Percentiles rank a stretch among this genome's conserved stretches.
These are phyloP conservation scores for Salvelinus namaycush DNA, from an alignment of 2,113 vertebrate genomes.

Conservation along the genomic window DNA sequence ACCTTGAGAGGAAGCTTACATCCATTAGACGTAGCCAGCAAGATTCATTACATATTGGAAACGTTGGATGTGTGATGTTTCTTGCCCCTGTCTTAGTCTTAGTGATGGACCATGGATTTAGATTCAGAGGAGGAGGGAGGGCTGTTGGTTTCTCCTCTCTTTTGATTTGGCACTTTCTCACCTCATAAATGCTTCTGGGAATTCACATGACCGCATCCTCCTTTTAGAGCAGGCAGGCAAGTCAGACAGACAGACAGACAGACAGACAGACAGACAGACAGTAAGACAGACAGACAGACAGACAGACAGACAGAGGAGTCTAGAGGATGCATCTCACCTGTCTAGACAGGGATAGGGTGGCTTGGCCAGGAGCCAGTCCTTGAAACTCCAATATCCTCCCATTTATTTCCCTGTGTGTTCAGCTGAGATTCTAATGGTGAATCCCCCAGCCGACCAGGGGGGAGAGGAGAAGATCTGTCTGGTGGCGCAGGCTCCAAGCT, in stretches of 20 bases:
- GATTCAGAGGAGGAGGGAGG: neutral
- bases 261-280: neutral
- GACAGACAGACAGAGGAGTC: neutral
- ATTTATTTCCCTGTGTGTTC: slow-evolving; percentile 4
- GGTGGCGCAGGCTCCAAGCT: neutral
- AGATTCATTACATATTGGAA: slow-evolving; percentile 40
- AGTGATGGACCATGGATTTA: neutral
- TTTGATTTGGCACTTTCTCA: neutral
- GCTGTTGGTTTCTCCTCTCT: neutral
- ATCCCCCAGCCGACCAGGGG: slow-evolving; percentile 1
- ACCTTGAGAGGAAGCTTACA: slow-evolving; percentile 46
- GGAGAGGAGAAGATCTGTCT: neutral
- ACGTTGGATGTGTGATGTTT: slow-evolving; percentile 15
- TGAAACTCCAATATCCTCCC: neutral
- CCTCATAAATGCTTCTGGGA: neutral
- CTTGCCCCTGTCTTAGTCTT: slow-evolving; percentile 3
- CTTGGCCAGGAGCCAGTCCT: neutral
- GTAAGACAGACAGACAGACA: neutral
- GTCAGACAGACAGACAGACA: neutral
- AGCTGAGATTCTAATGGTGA: slow-evolving; percentile 23
- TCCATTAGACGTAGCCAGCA: slow-evolving; percentile 11
- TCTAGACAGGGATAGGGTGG: neutral
- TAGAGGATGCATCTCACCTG: neutral
- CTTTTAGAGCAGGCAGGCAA: too few species aligned
- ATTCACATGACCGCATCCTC: neutral